Evolutionary conservation across 2,113 vertebrate species (phyloP), one percentile per base, ranked within the genome.

Genomic region (Cyanoderma ruficeps): DNA sequence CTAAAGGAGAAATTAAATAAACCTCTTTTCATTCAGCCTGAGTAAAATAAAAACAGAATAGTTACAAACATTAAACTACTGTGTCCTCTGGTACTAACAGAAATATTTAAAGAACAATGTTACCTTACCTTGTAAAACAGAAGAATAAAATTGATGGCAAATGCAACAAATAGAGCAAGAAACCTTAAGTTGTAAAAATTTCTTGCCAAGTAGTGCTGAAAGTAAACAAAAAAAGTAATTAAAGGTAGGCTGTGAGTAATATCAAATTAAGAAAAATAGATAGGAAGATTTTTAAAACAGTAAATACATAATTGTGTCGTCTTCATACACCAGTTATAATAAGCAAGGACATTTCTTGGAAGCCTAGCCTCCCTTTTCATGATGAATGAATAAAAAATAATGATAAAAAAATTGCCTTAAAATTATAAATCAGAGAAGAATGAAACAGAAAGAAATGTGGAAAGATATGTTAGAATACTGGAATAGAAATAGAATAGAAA

Each of bases 171-270:
- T 69, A 99, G 98, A 90, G 99, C 99, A 96, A 99, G 98, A 96
- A 99, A 99, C 69, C 99, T 98, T 92, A 99, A 98, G 95, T 99
- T 99, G 98, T 99, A 99, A 98, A 99, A 99, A 98, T 99, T 99
- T 97, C 99, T 98, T 89, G 99, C 99, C 96, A 99, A 97, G 96
- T 98, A 99, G 91, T 99, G 99, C 99, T 99, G 98, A 56, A 97
- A 97, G 77, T 70, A 49, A 83, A 96, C 92, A 93, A 28, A 57
- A 52, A 56, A 56, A 31, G 23, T 12, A 55, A 70, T 87, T 85
- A 95, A 49, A 42, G 3, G 9, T 22, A 13, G 37, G 13, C 21
- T 52, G 5, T 46, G 78, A 14, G 33, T 67, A 57, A 50, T 55
- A 60, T 22, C 7, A 78, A 65, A n/a, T 50, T 50, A 47, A 49